A percentile compares a stretch with the other conserved stretches of the same genome.
Evolutionary conservation across 2,888 invertebrate species (phyloP).

Genomic region (Ophion ventricosus): DNA sequence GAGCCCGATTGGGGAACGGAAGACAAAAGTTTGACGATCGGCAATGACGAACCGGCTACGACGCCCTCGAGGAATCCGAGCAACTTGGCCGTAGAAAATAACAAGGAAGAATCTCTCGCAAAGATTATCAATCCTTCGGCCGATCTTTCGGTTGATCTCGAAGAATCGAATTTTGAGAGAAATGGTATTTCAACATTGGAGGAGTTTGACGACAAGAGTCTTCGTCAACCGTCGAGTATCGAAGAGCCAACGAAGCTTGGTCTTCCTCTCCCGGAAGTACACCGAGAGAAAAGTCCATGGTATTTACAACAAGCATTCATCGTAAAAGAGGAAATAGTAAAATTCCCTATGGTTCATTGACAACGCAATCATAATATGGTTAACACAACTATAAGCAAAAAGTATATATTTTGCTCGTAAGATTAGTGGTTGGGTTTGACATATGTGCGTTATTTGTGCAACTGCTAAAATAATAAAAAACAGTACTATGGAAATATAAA

Average conservation of each 20-base stretch:
- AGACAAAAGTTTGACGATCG: neutral
- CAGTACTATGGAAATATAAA: no score
- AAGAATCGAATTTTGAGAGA: neutral
- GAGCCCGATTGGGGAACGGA: neutral
- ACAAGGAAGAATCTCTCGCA: neutral
- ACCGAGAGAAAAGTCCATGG: no score
- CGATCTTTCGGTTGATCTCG: neutral
- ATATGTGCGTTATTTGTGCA: no score
- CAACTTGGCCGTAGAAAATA: neutral
- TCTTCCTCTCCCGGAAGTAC: neutral
- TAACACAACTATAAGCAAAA: no score
- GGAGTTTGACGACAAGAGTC: neutral
- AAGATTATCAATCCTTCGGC: neutral
- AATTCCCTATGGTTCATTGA: no score
- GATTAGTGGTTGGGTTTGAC: no score
- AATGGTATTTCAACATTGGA: neutral
- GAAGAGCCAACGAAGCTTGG: neutral
- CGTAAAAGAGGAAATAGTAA: no score
- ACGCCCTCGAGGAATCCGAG: neutral
- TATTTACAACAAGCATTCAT: no score
- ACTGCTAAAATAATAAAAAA: no score
- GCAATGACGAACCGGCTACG: neutral
- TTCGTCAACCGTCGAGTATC: no score
- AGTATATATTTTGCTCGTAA: no score
- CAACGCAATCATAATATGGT: no score